Conservation (phyloP, 1,140 invertebrate genomes). For the Drosophila mayri region DNA sequence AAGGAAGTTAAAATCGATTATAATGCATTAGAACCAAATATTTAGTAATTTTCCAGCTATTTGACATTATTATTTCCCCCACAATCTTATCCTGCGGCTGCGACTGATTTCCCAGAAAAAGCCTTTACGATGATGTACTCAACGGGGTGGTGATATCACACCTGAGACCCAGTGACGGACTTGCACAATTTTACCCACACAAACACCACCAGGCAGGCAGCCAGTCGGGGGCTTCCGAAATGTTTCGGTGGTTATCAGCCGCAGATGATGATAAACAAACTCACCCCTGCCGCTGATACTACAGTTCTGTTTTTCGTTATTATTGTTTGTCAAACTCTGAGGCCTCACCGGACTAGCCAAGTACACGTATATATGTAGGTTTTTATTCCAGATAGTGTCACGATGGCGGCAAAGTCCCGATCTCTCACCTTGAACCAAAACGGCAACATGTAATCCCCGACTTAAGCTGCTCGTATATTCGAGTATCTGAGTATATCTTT, state of each 20-base stretch:
- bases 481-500: conserved; percentile 14
- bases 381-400: conserved; percentile 26
- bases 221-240: conserved; percentile 14
- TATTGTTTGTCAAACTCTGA: conserved; percentile 44
- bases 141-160: conserved; percentile 50
- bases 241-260: conserved; percentile 32
- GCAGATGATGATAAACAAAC: conserved; percentile 47
- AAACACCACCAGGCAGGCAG: conserved; percentile 4
- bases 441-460: conserved; percentile 35
- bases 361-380: conserved; percentile 3
- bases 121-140: conserved; percentile 21
- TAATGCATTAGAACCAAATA: not conserved
- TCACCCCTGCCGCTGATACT: conserved; percentile 38
- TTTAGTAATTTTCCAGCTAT: not conserved
- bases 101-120: conserved; percentile 38
- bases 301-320: conserved; percentile 20
- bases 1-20: no score
- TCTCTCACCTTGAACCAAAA: conserved; percentile 63
- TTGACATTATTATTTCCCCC: not conserved
- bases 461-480: conserved; percentile 59
- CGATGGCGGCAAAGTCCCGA: conserved; percentile 17
- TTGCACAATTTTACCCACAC: conserved; percentile 57
- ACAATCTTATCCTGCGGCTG: conserved; percentile 43
- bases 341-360: conserved; percentile 14
- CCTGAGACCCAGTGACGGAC: conserved; percentile 43